Base-by-base conservation (phyloP, 2,113 vertebrate genomes). In the Dunckerocampus dactyliophorus region DNA sequence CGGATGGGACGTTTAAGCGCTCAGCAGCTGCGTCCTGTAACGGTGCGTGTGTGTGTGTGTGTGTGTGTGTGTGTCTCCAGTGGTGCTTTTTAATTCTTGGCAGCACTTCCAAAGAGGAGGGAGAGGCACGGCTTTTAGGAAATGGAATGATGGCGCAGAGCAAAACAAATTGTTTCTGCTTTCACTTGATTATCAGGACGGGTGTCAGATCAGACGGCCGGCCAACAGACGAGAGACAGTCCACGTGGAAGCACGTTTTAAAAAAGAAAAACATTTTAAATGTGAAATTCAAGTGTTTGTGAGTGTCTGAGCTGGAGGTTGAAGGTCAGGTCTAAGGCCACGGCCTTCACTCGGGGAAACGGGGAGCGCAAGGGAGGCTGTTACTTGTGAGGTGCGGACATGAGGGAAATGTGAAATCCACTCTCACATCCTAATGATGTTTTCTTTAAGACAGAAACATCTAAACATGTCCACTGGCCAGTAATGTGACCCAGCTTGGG, bases 1-100 rank as follows among this genome's bases (percentile, higher is more conserved):
- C 31, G 7, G 7, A 34, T 8, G 31, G 31, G 31, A 34, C 31
- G 3, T 43, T 43, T 69, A 80, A 79, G 77, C 68, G 75, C 81
- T 78, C 71, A 71, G 81, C 88, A 91, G 88, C 89, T 90, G 89
- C 84, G 88, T 89, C 81, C 65, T 81, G 85, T 88, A 86, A 87
- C 82, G 78, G 73, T 77, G 37, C 8, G 37, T 11, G 37, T 39
- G 83, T 81, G 37, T 39, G 37, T 11, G 37, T 39, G 83, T 81
- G 37, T 39, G 37, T 11, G 37, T 39, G 37, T 39, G 37, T 11
- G 37, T 39, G 83, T 81, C 73, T 81, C 81, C 84, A 84, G 82
- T 85, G 75, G 78, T 82, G 84, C 82, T 85, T 88, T 88, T 90
- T 88, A 85, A 81, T 84, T 82, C 83, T 88, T 89, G 87, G 87